Evolutionary conservation across 1,140 invertebrate species (phyloP).

Genomic region (Tetramorium alpestre): DNA sequence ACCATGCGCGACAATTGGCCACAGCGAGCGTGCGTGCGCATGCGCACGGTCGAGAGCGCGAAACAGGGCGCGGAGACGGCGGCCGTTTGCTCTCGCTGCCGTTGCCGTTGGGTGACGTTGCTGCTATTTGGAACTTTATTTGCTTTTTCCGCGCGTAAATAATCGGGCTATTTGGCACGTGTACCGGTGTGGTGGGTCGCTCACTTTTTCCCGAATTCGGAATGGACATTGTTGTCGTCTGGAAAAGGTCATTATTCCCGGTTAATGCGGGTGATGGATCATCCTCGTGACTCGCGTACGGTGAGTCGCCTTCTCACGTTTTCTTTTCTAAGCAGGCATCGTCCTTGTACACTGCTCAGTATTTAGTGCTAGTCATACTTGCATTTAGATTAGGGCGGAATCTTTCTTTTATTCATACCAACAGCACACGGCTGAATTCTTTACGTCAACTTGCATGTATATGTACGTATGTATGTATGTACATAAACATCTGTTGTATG

Average conservation of each 20-base stretch:
- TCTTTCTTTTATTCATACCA: neutral
- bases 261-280: constrained; percentile 63
- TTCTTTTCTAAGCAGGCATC: neutral
- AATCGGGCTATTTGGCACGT: constrained; percentile 45
- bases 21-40: neutral
- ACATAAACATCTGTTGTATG: too few relatives aligned
- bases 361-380: neutral
- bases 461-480: too few relatives aligned
- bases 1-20: too few relatives aligned
- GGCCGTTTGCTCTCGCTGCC: neutral
- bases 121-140: constrained; percentile 79
- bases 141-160: constrained; percentile 50
- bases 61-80: constrained; percentile 31
- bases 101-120: constrained; percentile 18
- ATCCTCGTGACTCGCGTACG: neutral
- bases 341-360: neutral
- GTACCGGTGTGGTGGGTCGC: constrained; percentile 57
- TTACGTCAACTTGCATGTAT: too few relatives aligned
- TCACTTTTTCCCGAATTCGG: constrained; percentile 80
- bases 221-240: constrained; percentile 80
- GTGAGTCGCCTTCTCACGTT: neutral
- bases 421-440: neutral
- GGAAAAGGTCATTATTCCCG: constrained; percentile 79
- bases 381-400: neutral
- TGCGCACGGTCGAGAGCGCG: constrained; percentile 5